Evolutionary conservation across 2,797 vertebrate genomes (phyloP), one percentile per base, ranked within the genome.

Genomic region (Gobionotothen gibberifrons): DNA sequence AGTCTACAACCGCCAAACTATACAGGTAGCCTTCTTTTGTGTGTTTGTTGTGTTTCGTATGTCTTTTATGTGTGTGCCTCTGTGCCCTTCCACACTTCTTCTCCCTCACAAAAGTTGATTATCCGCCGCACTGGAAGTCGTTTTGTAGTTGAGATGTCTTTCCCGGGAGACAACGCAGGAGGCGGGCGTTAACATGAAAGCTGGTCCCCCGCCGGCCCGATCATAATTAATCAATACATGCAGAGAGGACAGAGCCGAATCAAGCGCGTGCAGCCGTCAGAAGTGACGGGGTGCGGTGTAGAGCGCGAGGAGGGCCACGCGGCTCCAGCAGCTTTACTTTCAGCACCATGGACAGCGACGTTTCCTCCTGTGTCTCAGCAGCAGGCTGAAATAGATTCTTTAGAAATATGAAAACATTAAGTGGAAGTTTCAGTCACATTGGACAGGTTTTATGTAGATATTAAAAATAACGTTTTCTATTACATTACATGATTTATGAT

Each of bases 1-100:
- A 94, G 98, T 99, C 88, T 99, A 99, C 94, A 99, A 99, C 93
- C 95, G 98, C 79, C 98, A 99, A 93, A 98, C 97, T 77, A 99
- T 99, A 86, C 97, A 99, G 97, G 98, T 98, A 92, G 94, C 68
- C 2, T 15, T 1, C 66, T 21, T 60, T 21, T 4, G 5, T 66
- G 21, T 61, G 22, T 69, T 29, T 76, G 15, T 72, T 13, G 12
- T 32, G 14, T 47, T 26, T 26, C 26, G 12, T 36, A 5, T 65
- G 13, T 62, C 8, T 36, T 36, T 17, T 63, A 46, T 72, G 9
- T 58, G 60, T 72, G 64, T 72, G 57, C 66, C 10, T 82, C 36
- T 36, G 7, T 36, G 32, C 8, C 3, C 17, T 16, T 15, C 39
- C 36, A 19, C 5, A 2, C 65, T 21, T 32, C 32, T 44, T 53